These are phyloP conservation scores for Peromyscus aztecus DNA, from an alignment of 2,797 vertebrate species.

Conservation along the genomic window DNA sequence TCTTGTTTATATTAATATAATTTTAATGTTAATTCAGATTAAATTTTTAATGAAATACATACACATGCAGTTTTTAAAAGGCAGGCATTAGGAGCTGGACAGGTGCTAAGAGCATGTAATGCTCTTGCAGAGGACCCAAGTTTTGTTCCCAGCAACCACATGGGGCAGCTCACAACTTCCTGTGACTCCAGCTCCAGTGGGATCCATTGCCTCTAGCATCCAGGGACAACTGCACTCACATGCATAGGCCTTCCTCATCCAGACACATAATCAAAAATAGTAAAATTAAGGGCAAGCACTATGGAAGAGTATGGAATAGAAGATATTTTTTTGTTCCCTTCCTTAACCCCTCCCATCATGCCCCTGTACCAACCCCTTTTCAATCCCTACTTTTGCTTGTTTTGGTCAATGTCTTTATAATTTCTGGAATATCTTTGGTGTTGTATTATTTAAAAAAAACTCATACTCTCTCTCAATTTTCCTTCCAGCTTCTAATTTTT, in stretches of 20 bases:
- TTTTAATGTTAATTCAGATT: neutral
- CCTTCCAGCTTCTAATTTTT: neutral
- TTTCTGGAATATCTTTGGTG: neutral
- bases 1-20: neutral
- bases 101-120: neutral
- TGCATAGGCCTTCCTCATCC: neutral
- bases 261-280: neutral
- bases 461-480: neutral
- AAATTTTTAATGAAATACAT: slow-evolving; percentile 8
- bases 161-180: neutral
- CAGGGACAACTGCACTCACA: no score
- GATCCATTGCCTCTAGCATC: neutral
- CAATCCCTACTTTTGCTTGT: slow-evolving; percentile 13
- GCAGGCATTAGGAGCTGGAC: neutral
- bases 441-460: neutral
- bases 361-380: neutral
- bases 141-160: neutral
- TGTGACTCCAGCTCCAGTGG: neutral
- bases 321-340: neutral
- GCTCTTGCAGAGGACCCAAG: neutral
- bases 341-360: neutral
- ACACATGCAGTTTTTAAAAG: neutral
- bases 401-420: neutral
- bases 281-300: neutral
- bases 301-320: neutral